These are phyloP conservation scores for Heliconius congener DNA, from an alignment of 1,140 invertebrate genomes.

Conservation along the genomic window DNA sequence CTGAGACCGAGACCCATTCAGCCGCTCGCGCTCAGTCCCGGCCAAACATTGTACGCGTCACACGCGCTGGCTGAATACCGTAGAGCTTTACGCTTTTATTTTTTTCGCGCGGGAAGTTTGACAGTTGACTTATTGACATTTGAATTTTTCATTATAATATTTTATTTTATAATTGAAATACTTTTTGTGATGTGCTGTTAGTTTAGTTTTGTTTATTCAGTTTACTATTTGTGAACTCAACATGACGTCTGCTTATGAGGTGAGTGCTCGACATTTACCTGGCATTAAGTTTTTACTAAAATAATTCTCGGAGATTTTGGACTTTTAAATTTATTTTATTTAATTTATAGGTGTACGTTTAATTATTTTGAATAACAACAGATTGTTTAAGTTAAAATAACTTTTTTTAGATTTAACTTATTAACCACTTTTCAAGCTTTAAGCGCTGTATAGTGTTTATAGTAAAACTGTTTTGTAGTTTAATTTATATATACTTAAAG, in stretches of 20 bases:
- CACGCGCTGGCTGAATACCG: slow-evolving; percentile 69
- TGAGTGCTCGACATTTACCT: slow-evolving; percentile 73
- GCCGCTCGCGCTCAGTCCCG: slow-evolving; percentile 68
- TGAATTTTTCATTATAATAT: slow-evolving; percentile 29
- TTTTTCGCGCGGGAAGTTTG: slow-evolving; percentile 62
- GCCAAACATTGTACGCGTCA: slow-evolving; percentile 71
- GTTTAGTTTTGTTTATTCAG: slow-evolving; percentile 38
- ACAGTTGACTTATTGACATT: slow-evolving; percentile 50
- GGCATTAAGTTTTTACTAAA: slow-evolving; percentile 69
- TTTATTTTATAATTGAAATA: slow-evolving; percentile 26
- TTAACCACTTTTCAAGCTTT: too few species aligned
- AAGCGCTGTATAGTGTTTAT: too few species aligned
- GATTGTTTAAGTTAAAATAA: too few species aligned
- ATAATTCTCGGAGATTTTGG: slow-evolving; percentile 4
- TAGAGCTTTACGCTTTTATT: slow-evolving; percentile 49
- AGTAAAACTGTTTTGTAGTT: background rate
- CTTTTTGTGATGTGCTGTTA: slow-evolving; percentile 56
- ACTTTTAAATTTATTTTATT: background rate
- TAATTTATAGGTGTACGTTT: background rate
- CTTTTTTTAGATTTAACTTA: too few species aligned
- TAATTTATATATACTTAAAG: background rate
- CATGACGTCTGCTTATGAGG: slow-evolving; percentile 76
- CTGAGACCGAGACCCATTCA: slow-evolving; percentile 64
- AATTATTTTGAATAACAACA: too few species aligned
- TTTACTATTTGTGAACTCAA: slow-evolving; percentile 57